A percentile compares a stretch with the other conserved stretches of the same genome.
These are phyloP conservation scores for Danio kyathit DNA, from an alignment of 2,797 vertebrate genomes.

Conservation along the genomic window DNA sequence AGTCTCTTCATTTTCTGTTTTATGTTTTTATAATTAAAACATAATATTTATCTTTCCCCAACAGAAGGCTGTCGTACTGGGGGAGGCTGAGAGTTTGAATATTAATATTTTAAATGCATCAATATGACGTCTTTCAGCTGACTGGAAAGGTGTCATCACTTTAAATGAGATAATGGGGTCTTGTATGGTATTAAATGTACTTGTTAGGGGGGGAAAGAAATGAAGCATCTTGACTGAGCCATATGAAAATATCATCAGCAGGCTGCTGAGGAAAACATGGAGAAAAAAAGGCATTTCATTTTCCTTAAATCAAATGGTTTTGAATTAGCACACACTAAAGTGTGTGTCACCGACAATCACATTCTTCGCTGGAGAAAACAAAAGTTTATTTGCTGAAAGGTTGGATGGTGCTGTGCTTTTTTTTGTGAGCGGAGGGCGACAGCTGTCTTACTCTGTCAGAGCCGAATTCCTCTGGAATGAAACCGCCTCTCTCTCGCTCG, in stretches of 20 bases:
- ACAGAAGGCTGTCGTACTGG: slow-evolving; percentile 85
- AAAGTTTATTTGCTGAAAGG: slow-evolving; percentile 55
- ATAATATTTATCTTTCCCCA: slow-evolving; percentile 88
- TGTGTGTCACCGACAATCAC: slow-evolving; percentile 40
- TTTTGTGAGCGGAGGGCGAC: slow-evolving; percentile 74
- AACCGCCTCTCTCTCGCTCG: slow-evolving; percentile 67
- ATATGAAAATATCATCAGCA: slow-evolving; percentile 15
- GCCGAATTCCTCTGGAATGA: slow-evolving; percentile 82
- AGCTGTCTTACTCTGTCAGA: slow-evolving; percentile 81
- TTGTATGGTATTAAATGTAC: slow-evolving; percentile 69
- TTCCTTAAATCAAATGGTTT: slow-evolving; percentile 30
- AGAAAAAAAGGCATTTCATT: background rate
- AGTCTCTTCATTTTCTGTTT: slow-evolving; percentile 78
- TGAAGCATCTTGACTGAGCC: slow-evolving; percentile 28
- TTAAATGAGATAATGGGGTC: slow-evolving; percentile 65
- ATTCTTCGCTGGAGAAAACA: slow-evolving; percentile 44
- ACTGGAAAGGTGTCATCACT: slow-evolving; percentile 69
- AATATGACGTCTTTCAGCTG: slow-evolving; percentile 79
- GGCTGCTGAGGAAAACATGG: background rate
- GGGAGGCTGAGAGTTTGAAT: slow-evolving; percentile 85
- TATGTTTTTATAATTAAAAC: slow-evolving; percentile 90
- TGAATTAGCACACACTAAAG: background rate
- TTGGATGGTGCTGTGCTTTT: slow-evolving; percentile 54
- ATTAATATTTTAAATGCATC: slow-evolving; percentile 87
- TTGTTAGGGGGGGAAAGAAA: slow-evolving; percentile 27